phyloP scores from a whole-genome alignment of 2,113 vertebrate genomes.

The Rattus rattus region DNA sequence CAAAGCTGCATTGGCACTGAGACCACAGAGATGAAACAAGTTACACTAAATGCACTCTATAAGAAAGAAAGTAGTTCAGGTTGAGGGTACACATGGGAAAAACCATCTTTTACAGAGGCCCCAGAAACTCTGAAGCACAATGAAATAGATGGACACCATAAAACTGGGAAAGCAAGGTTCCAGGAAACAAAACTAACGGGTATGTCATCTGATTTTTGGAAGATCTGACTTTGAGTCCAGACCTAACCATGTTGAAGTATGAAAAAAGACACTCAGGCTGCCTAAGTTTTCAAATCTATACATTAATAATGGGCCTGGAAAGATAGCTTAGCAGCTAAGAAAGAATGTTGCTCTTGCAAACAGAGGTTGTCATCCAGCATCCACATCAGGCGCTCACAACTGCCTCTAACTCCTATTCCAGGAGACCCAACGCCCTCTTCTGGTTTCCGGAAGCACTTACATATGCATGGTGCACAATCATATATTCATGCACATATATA shows the following conservation, averaged over 20 bases:
- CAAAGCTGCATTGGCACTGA: background rate
- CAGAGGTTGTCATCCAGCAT: background rate
- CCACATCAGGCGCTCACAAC: background rate
- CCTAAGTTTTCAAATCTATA: conserved; percentile 2
- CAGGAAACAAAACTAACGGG: background rate
- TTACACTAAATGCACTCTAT: background rate
- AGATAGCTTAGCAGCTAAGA: background rate
- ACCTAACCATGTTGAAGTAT: background rate
- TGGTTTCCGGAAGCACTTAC: background rate
- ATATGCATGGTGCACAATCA: background rate
- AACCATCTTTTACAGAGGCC: background rate
- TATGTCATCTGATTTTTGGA: background rate
- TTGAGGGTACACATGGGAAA: background rate
- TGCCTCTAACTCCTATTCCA: background rate
- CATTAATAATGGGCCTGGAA: background rate
- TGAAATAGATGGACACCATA: background rate
- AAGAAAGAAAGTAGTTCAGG: conserved; percentile 4
- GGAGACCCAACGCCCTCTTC: background rate
- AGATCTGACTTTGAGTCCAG: background rate
- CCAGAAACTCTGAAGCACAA: background rate
- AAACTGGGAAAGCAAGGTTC: background rate
- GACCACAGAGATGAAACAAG: conserved; percentile 27
- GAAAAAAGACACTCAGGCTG: background rate
- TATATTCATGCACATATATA: background rate
- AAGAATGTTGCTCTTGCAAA: background rate